phyloP scores from a whole-genome alignment of 37 sponge, comb jelly and placozoan species.

The Mnemiopsis leidyi region DNA sequence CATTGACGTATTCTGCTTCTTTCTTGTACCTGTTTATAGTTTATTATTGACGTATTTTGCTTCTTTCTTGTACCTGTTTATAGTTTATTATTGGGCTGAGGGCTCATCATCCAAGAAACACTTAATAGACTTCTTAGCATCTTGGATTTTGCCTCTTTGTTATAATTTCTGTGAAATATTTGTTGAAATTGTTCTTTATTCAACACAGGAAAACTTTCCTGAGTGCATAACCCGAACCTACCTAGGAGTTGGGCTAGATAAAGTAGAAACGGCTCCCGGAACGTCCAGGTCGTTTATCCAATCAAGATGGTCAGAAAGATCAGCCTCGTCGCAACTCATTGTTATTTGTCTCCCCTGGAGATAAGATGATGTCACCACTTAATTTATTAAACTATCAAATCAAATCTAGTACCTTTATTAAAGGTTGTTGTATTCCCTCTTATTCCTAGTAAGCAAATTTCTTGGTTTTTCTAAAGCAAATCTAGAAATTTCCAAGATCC shows the following conservation, averaged over 20 bases:
- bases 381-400: too few species aligned
- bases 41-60: neutral
- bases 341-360: neutral
- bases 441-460: too few species aligned
- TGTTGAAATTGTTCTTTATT: neutral
- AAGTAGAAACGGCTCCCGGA: neutral
- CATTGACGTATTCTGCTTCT: neutral
- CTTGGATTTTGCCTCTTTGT: too few species aligned
- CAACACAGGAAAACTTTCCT: constrained; percentile 3
- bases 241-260: neutral
- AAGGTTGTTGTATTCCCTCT: too few species aligned
- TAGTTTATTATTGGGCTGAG: neutral
- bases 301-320: neutral
- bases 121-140: too few species aligned
- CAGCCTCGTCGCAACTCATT: constrained; percentile 33
- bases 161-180: too few species aligned
- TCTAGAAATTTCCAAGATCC: too few species aligned
- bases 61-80: neutral
- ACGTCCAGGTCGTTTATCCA: constrained; percentile 24
- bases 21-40: neutral
- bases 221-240: too few species aligned
- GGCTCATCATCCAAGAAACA: too few species aligned
- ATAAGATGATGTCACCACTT: too few species aligned
- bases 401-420: too few species aligned
- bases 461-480: too few species aligned